phyloP scores from a whole-genome alignment of 2,797 vertebrate genomes.

The Picus viridis region DNA sequence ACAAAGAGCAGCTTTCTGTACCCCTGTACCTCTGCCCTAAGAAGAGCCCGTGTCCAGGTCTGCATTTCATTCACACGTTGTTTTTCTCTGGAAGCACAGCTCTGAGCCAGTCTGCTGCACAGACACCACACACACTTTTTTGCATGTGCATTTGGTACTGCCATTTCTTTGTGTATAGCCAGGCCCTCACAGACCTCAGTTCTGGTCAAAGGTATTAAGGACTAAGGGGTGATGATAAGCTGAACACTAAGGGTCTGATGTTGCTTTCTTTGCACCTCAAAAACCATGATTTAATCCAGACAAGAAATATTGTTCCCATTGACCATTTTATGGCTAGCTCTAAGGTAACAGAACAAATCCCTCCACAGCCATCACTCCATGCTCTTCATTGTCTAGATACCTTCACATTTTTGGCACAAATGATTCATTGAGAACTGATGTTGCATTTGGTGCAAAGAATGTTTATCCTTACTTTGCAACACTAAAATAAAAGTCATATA shows the following conservation, averaged over 20 bases:
- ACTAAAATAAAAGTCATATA: conserved; percentile 18
- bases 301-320: neutral
- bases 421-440: conserved; percentile 60
- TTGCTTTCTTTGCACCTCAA: conserved; percentile 29
- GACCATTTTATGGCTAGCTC: neutral
- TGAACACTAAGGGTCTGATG: conserved; percentile 58
- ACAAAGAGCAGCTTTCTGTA: neutral
- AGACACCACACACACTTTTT: conserved; percentile 41
- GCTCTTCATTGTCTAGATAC: conserved; percentile 76
- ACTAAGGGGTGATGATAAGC: conserved; percentile 15
- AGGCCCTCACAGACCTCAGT: conserved; percentile 21
- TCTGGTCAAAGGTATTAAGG: conserved; percentile 33
- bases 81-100: conserved; percentile 64
- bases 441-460: conserved; percentile 64
- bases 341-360: conserved; percentile 14
- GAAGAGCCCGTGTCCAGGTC: conserved; percentile 62
- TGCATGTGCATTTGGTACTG: conserved; percentile 77
- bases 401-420: conserved; percentile 79
- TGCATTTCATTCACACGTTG: conserved; percentile 75
- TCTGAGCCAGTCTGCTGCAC: conserved; percentile 70
- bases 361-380: conserved; percentile 71
- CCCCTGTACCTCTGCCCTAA: conserved; percentile 59
- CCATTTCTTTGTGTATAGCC: conserved; percentile 47
- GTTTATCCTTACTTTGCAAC: conserved; percentile 3
- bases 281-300: neutral